Evolutionary conservation across 2,888 invertebrate genomes (phyloP).

Genomic region (Anthophora plumipes): DNA sequence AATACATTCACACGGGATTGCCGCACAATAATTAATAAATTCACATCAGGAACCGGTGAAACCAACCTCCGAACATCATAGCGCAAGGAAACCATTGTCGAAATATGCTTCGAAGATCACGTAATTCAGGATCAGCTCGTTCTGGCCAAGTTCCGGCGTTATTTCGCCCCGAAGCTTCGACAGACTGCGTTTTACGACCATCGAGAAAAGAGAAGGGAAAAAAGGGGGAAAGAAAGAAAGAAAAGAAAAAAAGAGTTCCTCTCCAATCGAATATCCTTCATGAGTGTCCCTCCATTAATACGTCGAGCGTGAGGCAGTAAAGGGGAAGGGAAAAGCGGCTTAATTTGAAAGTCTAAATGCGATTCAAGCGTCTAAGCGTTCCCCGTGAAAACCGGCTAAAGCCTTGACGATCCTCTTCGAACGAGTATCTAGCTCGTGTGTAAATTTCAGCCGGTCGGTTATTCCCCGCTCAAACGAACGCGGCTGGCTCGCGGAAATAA

Average conservation of each 20-base stretch:
- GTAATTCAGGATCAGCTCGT: background rate
- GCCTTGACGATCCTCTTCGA: constrained; percentile 24
- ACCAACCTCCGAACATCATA: too few species aligned
- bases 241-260: background rate
- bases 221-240: constrained; percentile 2
- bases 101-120: background rate
- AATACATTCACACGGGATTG: too few species aligned
- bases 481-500: constrained; percentile 6
- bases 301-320: background rate
- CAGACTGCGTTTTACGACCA: constrained; percentile 30
- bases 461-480: constrained; percentile 10
- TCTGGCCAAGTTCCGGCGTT: background rate
- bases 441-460: constrained; percentile 14
- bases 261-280: constrained; percentile 31
- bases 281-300: constrained; percentile 48
- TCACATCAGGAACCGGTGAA: too few species aligned
- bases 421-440: constrained; percentile 12
- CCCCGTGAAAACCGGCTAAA: constrained; percentile 1
- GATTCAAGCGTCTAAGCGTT: constrained; percentile 35
- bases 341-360: constrained; percentile 51
- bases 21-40: too few species aligned
- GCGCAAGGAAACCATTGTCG: too few species aligned
- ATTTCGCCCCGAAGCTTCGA: background rate
- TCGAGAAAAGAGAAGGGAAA: constrained; percentile 10
- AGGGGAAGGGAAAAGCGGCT: constrained; percentile 16